Evolutionary conservation across 2,113 vertebrate species (phyloP).

Genomic region (Gallinago undulata): DNA sequence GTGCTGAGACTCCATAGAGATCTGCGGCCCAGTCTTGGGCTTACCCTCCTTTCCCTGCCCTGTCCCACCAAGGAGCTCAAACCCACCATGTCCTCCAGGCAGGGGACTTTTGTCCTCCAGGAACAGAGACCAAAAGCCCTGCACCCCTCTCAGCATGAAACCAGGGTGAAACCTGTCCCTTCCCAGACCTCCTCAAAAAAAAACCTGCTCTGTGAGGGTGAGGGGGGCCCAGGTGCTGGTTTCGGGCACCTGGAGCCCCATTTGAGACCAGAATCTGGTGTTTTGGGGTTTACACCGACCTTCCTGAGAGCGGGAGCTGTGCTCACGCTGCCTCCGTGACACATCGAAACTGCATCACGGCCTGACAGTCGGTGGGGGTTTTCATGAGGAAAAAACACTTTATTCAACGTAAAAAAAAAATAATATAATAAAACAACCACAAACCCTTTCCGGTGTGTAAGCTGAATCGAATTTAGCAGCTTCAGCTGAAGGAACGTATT

Average conservation of each 20-base stretch:
- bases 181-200: neutral
- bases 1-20: neutral
- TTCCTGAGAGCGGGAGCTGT: neutral
- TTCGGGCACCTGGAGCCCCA: constrained; percentile 20
- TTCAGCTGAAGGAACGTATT: constrained; percentile 6
- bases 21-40: neutral
- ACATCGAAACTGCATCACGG: constrained; percentile 18
- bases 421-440: neutral
- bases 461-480: constrained; percentile 12
- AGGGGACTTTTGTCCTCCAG: neutral
- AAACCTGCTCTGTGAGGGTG: accelerated
- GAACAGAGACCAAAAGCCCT: neutral
- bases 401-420: neutral
- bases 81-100: accelerated
- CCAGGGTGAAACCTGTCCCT: neutral
- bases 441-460: constrained; percentile 18
- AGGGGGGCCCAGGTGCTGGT: neutral
- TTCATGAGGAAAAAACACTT: constrained; percentile 39
- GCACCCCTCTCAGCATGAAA: neutral
- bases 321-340: neutral
- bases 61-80: neutral
- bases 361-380: constrained; percentile 3
- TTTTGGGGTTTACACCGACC: neutral
- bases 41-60: neutral
- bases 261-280: neutral